Percentiles rank a stretch among this genome's conserved stretches.
Conservation (phyloP, 1,140 invertebrate species). For the Calliphora vicina region DNA sequence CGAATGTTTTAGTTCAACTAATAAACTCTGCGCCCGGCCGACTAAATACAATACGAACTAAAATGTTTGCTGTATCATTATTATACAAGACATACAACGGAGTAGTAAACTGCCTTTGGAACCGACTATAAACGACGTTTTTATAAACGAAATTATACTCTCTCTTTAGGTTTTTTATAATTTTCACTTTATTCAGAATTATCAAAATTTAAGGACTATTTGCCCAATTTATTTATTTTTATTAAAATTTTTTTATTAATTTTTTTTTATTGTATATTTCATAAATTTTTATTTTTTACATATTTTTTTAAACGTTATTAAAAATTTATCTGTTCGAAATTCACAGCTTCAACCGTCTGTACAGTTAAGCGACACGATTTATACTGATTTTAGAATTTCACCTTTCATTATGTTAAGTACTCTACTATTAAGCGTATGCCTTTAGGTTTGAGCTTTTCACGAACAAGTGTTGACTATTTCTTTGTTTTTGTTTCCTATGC, state of each 20-base stretch:
- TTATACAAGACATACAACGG: background rate
- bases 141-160: background rate
- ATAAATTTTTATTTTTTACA: background rate
- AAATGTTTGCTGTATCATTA: background rate
- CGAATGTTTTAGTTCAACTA: background rate
- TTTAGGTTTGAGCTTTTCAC: conserved; percentile 20
- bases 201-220: background rate
- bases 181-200: background rate
- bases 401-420: conserved; percentile 40
- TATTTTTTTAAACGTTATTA: background rate
- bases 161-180: background rate
- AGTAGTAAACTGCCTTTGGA: background rate
- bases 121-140: background rate
- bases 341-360: conserved; percentile 21
- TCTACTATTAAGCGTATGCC: conserved; percentile 15
- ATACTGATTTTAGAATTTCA: conserved; percentile 41
- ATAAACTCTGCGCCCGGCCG: conserved; percentile 3
- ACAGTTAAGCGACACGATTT: conserved; percentile 37
- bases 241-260: background rate
- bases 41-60: conserved; percentile 1
- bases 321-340: background rate
- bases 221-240: background rate
- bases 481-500: conserved; percentile 15
- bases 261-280: background rate
- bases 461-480: background rate